Evolutionary conservation across 2,113 vertebrate genomes (phyloP).

Genomic region (Pantherophis guttatus): DNA sequence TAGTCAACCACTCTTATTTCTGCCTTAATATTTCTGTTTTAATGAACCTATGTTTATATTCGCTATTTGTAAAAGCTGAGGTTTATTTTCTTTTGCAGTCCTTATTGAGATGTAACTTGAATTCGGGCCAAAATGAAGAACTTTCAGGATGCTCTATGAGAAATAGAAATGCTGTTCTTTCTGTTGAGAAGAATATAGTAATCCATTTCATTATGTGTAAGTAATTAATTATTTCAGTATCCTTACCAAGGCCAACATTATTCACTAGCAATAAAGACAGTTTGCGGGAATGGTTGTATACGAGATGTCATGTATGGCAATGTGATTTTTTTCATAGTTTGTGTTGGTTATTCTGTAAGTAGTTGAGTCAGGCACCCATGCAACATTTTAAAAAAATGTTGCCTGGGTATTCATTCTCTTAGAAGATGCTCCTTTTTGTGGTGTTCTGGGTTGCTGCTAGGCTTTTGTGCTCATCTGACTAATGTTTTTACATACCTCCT

Average conservation of each 20-base stretch:
- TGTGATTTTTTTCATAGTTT: not conserved
- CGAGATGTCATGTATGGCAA: not conserved
- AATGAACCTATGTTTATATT: not conserved
- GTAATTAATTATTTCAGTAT: conserved; percentile 52
- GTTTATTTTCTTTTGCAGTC: not conserved
- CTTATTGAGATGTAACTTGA: not conserved
- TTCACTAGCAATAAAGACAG: conserved; percentile 51
- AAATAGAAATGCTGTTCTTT: not conserved
- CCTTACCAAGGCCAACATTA: conserved; percentile 35
- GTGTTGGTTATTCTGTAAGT: not conserved
- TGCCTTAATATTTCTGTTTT: not conserved
- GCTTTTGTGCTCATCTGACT: not conserved
- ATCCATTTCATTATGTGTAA: conserved; percentile 40
- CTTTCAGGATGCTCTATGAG: not conserved
- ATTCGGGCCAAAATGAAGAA: not conserved
- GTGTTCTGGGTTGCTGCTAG: not conserved
- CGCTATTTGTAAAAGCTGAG: not conserved
- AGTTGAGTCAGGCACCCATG: not conserved
- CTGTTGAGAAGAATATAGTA: not conserved
- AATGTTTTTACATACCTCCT: not conserved
- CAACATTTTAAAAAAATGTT: not conserved
- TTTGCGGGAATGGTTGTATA: conserved; percentile 28
- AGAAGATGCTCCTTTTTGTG: not conserved
- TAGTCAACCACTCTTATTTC: not conserved
- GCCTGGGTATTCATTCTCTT: not conserved